These are phyloP conservation scores for Melieria crassipennis DNA, from an alignment of 2,888 invertebrate genomes.

Conservation along the genomic window DNA sequence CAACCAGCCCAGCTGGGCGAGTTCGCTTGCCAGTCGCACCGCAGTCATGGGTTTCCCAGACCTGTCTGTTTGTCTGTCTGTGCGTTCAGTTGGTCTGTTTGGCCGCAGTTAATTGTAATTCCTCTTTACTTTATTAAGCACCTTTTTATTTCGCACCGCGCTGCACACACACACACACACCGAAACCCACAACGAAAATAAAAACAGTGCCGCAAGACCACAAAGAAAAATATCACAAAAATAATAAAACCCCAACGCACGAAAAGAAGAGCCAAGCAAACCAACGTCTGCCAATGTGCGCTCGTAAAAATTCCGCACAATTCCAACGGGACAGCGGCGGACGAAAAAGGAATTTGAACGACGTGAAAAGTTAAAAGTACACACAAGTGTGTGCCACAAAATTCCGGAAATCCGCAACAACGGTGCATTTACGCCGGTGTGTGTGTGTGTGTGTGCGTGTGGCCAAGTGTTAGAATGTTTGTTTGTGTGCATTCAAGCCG, in stretches of 20 bases:
- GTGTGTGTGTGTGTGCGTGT: neutral
- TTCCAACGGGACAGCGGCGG: constrained; percentile 18
- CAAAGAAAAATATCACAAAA: neutral
- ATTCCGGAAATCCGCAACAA: constrained; percentile 17
- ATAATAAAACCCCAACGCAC: neutral
- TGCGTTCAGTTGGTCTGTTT: constrained; percentile 31
- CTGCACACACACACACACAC: neutral
- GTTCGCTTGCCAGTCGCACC: constrained; percentile 23
- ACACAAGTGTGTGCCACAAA: constrained; percentile 19
- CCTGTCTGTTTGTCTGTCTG: constrained; percentile 20
- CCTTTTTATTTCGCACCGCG: constrained; percentile 35
- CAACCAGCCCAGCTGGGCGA: constrained; percentile 34
- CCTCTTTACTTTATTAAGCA: constrained; percentile 49
- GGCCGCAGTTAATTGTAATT: constrained; percentile 47
- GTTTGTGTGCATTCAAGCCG: too few relatives aligned
- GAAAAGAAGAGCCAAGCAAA: too few relatives aligned
- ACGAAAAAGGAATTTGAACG: constrained; percentile 22
- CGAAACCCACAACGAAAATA: constrained; percentile 19
- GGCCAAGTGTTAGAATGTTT: neutral
- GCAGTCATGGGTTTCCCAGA: constrained; percentile 11
- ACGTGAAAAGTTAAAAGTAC: neutral
- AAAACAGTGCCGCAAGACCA: constrained; percentile 5
- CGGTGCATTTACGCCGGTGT: neutral
- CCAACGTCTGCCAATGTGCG: constrained; percentile 3
- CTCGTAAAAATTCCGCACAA: constrained; percentile 37